A percentile compares a stretch with the other conserved stretches of the same genome.
Conservation (phyloP, 2,113 vertebrate genomes). For the Lasiurus borealis region DNA sequence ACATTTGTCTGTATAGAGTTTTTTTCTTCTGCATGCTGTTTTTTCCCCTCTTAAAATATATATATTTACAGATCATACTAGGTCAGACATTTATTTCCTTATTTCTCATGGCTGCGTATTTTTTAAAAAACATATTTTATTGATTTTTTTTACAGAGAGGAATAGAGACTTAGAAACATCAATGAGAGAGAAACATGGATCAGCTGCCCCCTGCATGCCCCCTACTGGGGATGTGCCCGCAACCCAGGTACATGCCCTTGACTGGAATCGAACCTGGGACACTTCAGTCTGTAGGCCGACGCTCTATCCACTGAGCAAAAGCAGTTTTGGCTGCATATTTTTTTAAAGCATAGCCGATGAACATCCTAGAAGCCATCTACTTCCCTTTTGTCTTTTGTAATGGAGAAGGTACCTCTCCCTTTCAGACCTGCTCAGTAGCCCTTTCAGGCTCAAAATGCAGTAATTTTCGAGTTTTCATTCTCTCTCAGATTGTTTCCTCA, state of each 20-base stretch:
- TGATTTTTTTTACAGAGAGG: no score
- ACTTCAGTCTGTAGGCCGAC: no score
- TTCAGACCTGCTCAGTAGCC: neutral
- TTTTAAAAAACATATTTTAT: neutral
- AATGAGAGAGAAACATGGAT: no score
- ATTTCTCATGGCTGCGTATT: neutral
- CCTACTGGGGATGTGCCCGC: no score
- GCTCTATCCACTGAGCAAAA: no score
- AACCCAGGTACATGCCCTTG: no score
- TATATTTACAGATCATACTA: neutral
- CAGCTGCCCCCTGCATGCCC: no score
- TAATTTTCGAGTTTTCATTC: neutral
- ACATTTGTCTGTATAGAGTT: neutral
- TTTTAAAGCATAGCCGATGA: neutral
- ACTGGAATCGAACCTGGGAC: no score
- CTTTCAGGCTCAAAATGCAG: neutral
- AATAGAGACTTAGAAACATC: no score
- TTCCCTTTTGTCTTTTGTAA: neutral
- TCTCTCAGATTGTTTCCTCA: conserved; percentile 2
- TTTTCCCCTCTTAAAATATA: neutral
- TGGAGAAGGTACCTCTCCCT: neutral
- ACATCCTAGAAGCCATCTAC: neutral
- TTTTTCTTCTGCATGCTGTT: neutral
- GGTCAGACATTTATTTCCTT: neutral
- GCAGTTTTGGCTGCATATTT: neutral